A percentile compares a stretch with the other conserved stretches of the same genome.
Conservation (phyloP, 92 coral and sea anemone species). For the Siderastrea radians region DNA sequence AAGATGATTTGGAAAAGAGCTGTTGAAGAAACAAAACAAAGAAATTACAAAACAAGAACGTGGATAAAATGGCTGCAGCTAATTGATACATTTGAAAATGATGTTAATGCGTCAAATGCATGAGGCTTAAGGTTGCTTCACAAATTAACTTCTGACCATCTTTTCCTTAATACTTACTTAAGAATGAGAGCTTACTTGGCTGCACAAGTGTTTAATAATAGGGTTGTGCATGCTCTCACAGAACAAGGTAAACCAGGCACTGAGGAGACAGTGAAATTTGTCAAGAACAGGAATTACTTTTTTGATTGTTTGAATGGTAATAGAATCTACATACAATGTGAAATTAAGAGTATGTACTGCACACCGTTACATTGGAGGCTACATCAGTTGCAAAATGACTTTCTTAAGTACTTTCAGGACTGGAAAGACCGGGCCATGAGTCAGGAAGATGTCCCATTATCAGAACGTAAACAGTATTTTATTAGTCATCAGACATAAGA, state of each 20-base stretch:
- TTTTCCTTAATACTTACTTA: too few relatives aligned
- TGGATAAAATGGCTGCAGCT: constrained; percentile 56
- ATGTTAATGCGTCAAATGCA: constrained; percentile 53
- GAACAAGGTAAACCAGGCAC: too few relatives aligned
- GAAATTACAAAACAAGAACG: constrained; percentile 18
- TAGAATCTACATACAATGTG: constrained; percentile 37
- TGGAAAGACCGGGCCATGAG: constrained; percentile 54
- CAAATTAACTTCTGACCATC: neutral
- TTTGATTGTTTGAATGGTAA: constrained; percentile 58
- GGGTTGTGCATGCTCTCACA: constrained; percentile 32
- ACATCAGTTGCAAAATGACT: constrained; percentile 45
- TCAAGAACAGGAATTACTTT: too few relatives aligned
- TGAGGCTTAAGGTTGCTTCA: constrained; percentile 19
- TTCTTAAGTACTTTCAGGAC: constrained; percentile 50
- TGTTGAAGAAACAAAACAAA: constrained; percentile 36
- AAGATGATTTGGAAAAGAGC: constrained; percentile 49
- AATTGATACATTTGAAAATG: constrained; percentile 5
- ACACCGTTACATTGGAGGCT: constrained; percentile 37
- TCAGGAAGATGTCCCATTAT: constrained; percentile 34
- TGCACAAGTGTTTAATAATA: constrained; percentile 45
- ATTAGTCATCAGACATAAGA: constrained; percentile 69
- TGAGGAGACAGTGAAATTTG: too few relatives aligned
- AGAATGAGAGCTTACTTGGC: too few relatives aligned
- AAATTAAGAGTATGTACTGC: constrained; percentile 63
- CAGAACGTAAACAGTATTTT: constrained; percentile 50